Base-by-base conservation (phyloP, 2,113 vertebrate genomes). In the Bettongia penicillata region DNA sequence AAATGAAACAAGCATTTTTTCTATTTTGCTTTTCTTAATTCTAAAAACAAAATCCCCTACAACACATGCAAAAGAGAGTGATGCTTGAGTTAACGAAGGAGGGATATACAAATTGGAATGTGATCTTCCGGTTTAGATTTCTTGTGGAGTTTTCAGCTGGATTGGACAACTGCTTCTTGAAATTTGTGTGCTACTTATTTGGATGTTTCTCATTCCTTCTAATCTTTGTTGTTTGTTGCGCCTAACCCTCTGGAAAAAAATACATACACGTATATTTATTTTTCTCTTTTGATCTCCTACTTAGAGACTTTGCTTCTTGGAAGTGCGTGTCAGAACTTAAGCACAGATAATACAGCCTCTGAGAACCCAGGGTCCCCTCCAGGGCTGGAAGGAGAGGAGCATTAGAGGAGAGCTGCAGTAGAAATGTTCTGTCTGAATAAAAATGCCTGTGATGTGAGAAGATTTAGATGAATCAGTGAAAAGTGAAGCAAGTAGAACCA, bases 61-160 rank as follows among this genome's bases (percentile, higher is more conserved):
- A 89, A 89, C 94, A 50, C 92, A 94, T 37, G 93, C 93, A 31
- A 49, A 25, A 91, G 43, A 49, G 51, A 90, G 50, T 7, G n/a
- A 24, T 53, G 5, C 10, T 47, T 47, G 28, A 94, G 3, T 26
- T 0, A 28, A 95, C 89, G 51, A 26, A n/a, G 90, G 19, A 53
- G 0, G 93, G 37, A n/a, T 23, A 43, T 43, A 23, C n/a, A 84
- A 43, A 43, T 43, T 43, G 19, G n/a, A 43, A 84, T 84, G 19
- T 84, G n/a, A 14, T 43, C 68, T 84, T 84, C 12, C 61, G n/a
- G 5, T n/a, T 77, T n/a, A n/a, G 31, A n/a, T 77, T 77, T 19
- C n/a, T 84, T 43, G 16, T 43, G n/a, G n/a, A 84, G 19, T 84
- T 84, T 84, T 43, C 68, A 23, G 68, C n/a, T 84, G 16, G 19